These are phyloP conservation scores for Blennius ocellaris DNA, from an alignment of 2,113 vertebrate species.

Conservation along the genomic window DNA sequence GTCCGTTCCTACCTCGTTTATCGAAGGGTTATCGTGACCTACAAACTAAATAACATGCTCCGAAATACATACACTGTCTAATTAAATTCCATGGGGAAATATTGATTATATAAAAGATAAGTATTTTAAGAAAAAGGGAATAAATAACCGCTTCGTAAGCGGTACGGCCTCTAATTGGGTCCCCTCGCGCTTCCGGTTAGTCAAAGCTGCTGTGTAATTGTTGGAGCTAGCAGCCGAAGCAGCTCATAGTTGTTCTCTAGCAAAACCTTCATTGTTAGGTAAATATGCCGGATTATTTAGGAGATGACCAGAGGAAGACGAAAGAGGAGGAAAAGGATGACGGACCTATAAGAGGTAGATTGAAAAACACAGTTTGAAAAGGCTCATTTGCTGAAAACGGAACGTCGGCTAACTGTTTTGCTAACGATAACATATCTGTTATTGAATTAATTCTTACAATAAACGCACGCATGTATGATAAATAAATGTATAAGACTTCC, in stretches of 20 bases:
- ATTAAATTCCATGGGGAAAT: neutral
- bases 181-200: slow-evolving; percentile 63
- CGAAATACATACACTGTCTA: accelerated
- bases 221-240: neutral
- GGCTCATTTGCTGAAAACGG: neutral
- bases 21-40: neutral
- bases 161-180: slow-evolving; percentile 30
- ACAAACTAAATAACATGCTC: neutral
- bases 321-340: slow-evolving; percentile 96
- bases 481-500: neutral
- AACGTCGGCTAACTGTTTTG: slow-evolving; percentile 47
- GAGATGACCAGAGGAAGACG: slow-evolving; percentile 92
- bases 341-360: slow-evolving; percentile 89
- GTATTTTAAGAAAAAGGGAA: neutral
- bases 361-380: neutral
- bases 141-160: neutral
- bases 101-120: neutral
- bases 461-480: neutral
- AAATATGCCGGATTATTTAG: slow-evolving; percentile 94
- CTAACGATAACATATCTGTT: slow-evolving; percentile 43
- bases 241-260: neutral
- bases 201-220: slow-evolving; percentile 87
- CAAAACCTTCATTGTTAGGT: neutral
- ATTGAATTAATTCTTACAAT: neutral
- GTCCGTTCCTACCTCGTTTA: neutral